phyloP scores from a whole-genome alignment of 2,113 vertebrate species.

The Bufo bufo region DNA sequence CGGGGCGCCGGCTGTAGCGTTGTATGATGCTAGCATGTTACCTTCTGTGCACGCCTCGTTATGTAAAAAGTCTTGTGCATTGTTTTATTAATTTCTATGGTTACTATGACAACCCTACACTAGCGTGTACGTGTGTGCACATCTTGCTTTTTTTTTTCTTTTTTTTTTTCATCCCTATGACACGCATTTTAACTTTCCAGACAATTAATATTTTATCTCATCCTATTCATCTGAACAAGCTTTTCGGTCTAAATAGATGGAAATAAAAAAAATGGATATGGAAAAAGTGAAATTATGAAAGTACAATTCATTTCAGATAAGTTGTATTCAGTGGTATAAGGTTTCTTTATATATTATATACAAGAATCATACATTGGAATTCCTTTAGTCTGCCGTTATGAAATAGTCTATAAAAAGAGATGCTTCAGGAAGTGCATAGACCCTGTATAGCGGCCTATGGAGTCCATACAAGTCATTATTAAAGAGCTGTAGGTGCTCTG shows the following conservation, averaged over 20 bases:
- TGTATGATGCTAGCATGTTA: neutral
- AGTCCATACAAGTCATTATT: neutral
- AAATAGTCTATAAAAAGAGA: neutral
- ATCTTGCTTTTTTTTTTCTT: neutral
- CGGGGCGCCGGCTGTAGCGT: neutral
- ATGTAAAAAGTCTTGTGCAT: slow-evolving; percentile 7
- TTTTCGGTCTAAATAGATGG: neutral
- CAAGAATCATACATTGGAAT: neutral
- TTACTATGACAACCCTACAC: slow-evolving; percentile 27
- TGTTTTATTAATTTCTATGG: slow-evolving; percentile 42
- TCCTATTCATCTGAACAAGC: neutral
- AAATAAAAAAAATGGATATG: neutral
- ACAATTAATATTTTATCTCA: slow-evolving; percentile 25
- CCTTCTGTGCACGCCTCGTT: slow-evolving; percentile 1
- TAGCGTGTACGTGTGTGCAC: neutral
- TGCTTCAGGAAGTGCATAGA: neutral
- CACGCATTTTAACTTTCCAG: slow-evolving; percentile 14
- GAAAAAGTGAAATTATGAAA: neutral
- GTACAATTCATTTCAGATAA: neutral
- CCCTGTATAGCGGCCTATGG: neutral
- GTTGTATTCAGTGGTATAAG: neutral
- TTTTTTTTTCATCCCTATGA: neutral
- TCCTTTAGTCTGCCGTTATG: neutral
- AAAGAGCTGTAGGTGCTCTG: neutral
- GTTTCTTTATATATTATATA: neutral